phyloP scores from a whole-genome alignment of 2,113 vertebrate genomes.

The Halcyon senegalensis region DNA sequence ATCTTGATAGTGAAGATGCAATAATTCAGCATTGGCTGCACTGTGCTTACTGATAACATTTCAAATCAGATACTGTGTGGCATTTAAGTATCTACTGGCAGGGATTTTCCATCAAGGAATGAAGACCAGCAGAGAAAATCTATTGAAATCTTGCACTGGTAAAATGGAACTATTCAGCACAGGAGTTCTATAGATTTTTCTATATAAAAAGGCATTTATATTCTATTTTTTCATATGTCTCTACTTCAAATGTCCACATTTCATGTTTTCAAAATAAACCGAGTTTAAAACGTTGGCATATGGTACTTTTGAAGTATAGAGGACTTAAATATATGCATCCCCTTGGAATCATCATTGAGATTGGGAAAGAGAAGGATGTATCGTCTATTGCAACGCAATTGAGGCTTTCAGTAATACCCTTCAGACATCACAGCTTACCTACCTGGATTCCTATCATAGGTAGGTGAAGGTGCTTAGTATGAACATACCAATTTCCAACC shows the following conservation, averaged over 20 bases:
- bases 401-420: background rate
- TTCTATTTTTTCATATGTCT: background rate
- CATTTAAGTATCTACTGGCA: background rate
- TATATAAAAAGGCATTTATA: background rate
- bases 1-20: constrained; percentile 7
- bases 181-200: background rate
- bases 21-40: background rate
- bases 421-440: background rate
- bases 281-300: background rate
- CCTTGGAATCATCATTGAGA: background rate
- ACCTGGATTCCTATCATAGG: background rate
- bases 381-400: background rate
- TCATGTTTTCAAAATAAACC: background rate
- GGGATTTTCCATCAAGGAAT: constrained; percentile 24
- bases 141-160: background rate
- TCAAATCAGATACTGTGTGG: background rate
- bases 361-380: background rate
- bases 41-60: constrained; percentile 11
- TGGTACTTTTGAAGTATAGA: background rate
- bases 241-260: background rate
- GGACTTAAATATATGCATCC: background rate
- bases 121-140: constrained; percentile 5
- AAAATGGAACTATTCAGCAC: background rate
- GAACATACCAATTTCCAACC: background rate
- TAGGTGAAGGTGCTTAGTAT: background rate